Conservation (phyloP, 2,888 invertebrate species). For the Ellobium chinense region DNA sequence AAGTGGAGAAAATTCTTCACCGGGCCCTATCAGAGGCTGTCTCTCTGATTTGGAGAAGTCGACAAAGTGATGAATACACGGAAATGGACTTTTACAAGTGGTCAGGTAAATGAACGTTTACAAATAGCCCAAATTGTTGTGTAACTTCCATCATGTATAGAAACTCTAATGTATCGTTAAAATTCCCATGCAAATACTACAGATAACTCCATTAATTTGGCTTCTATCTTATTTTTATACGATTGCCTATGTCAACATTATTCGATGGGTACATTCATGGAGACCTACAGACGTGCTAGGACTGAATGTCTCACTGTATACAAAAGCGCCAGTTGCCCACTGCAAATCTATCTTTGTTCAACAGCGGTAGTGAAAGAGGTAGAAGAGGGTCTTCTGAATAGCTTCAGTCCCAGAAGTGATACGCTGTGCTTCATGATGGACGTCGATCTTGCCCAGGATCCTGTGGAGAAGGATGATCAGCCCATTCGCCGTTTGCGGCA, state of each 20-base stretch:
- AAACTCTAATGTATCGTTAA: no score
- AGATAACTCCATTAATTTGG: no score
- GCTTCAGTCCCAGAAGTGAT: slow-evolving; percentile 41
- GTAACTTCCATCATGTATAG: no score
- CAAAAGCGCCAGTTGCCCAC: no score
- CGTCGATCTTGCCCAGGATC: slow-evolving; percentile 14
- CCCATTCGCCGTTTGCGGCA: slow-evolving; percentile 39
- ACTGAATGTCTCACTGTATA: no score
- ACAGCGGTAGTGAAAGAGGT: slow-evolving; percentile 52
- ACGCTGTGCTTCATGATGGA: slow-evolving; percentile 51
- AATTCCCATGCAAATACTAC: no score
- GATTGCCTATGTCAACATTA: no score
- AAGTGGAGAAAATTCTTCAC: slow-evolving; percentile 22
- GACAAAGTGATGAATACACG: neutral
- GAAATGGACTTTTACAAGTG: slow-evolving; percentile 45
- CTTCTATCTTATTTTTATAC: no score
- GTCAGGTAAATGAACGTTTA: slow-evolving; percentile 38
- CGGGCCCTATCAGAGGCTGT: slow-evolving; percentile 37
- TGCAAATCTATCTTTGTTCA: no score
- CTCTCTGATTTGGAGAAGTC: slow-evolving; percentile 14
- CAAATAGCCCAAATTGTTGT: no score
- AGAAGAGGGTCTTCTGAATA: slow-evolving; percentile 43
- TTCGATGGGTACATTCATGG: no score
- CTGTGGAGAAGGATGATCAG: neutral
- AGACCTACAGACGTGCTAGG: no score